phyloP scores from a whole-genome alignment of 2,797 vertebrate species.

The Pantherophis vulpinus region DNA sequence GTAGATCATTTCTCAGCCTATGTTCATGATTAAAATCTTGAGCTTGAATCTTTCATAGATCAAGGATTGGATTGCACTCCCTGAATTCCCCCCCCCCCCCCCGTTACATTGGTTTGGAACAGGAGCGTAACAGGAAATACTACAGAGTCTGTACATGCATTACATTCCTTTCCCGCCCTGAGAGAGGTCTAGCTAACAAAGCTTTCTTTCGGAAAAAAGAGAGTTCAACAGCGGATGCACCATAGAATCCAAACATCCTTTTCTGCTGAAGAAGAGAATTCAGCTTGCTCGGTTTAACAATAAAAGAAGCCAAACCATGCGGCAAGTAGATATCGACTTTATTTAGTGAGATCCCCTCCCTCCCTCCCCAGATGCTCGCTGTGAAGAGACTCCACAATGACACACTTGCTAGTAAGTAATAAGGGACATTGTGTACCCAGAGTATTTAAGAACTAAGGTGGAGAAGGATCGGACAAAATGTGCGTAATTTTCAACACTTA shows the following conservation, averaged over 20 bases:
- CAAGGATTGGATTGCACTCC: constrained; percentile 37
- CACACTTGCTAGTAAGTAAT: neutral
- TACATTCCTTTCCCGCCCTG: constrained; percentile 81
- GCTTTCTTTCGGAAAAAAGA: constrained; percentile 76
- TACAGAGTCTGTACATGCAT: constrained; percentile 80
- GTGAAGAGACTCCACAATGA: neutral
- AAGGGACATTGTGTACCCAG: neutral
- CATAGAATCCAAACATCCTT: constrained; percentile 46
- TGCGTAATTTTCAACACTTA: neutral
- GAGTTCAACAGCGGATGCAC: constrained; percentile 64
- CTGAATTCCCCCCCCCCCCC: constrained; percentile 65
- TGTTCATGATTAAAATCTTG: neutral
- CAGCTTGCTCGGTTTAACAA: neutral
- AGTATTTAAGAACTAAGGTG: neutral
- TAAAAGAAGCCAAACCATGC: neutral
- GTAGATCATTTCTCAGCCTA: neutral
- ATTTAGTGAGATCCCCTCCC: neutral
- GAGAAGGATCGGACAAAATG: neutral
- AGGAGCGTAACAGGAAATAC: constrained; percentile 80
- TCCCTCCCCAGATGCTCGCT: neutral
- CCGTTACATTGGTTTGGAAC: constrained; percentile 67
- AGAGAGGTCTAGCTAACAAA: constrained; percentile 79
- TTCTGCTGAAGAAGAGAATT: constrained; percentile 46
- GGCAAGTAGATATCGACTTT: neutral
- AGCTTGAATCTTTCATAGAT: constrained; percentile 40